phyloP scores from a whole-genome alignment of 2,888 invertebrate genomes.

The Orgyia antiqua region DNA sequence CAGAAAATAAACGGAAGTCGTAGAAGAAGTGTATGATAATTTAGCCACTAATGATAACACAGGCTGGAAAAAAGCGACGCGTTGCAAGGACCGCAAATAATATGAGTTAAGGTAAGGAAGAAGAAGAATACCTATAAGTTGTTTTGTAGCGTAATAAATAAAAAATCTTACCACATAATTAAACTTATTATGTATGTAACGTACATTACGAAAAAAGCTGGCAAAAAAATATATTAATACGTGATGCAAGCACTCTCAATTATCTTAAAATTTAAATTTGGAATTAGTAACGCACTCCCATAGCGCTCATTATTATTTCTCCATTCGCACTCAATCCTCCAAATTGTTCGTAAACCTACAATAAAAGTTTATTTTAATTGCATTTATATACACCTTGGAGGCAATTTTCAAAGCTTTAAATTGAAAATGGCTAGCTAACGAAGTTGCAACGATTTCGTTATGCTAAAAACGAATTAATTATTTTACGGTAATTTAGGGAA shows the following conservation, averaged over 20 bases:
- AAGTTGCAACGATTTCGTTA: slow-evolving; percentile 8
- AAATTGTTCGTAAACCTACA: slow-evolving; percentile 15
- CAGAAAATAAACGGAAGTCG: no score
- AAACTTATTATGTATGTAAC: no score
- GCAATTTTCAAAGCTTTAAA: slow-evolving; percentile 7
- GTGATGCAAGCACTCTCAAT: slow-evolving; percentile 1
- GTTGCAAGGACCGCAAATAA: no score
- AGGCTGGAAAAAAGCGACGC: no score
- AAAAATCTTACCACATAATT: no score
- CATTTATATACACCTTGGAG: slow-evolving; percentile 10
- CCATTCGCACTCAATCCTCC: slow-evolving; percentile 11
- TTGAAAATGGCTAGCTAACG: slow-evolving; percentile 10
- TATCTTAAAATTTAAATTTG: slow-evolving; percentile 4
- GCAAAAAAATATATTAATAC: no score
- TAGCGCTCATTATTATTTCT: slow-evolving; percentile 13
- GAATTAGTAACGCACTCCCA: slow-evolving; percentile 14
- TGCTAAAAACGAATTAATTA: slow-evolving; percentile 1
- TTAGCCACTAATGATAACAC: no score
- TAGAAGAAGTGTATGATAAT: no score
- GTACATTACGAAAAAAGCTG: no score
- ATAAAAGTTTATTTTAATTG: slow-evolving; percentile 23
- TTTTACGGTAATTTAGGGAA: slow-evolving; percentile 10
- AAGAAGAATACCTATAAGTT: no score
- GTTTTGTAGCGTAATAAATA: no score
- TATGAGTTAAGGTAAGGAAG: no score